Evolutionary conservation across 2,888 invertebrate species (phyloP), one percentile per base, ranked within the genome.

Genomic region (Orthosia incerta): DNA sequence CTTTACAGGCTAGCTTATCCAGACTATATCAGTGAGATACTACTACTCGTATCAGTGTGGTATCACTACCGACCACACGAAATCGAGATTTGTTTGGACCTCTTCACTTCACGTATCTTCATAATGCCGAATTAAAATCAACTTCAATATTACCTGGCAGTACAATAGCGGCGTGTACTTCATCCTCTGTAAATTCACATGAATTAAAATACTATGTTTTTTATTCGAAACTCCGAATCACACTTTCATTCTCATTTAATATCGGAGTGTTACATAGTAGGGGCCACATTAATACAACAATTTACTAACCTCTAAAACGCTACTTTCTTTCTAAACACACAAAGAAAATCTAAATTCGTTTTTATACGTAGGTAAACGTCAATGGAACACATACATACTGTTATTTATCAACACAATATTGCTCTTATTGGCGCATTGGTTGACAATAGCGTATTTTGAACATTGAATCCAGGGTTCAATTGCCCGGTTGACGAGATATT

Each of bases 291-390:
- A 79, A 20, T 48, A 74, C 55, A 59, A 70, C 65, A 69, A 79
- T 74, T n/a, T 55, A 55, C 56, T 31, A 66, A 51, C 45, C 62
- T 59, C 62, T 59, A 59, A 70, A 79, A 74, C 57, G 62, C n/a
- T 23, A 23, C 26, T 53, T 26, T 66, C 65, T 69, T 79, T 74
- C 48, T 69, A 79, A 79, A 79, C 62, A 74, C n/a, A 66, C 65
- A 79, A 74, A 23, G 9, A 57, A 79, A 78, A 64, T 15, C 26
- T 56, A 12, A 11, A 31, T 18, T 55, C 50, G 15, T 39, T 39
- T 64, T 26, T 55, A 31, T 7, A 31, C 7, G 2, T 23, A 56
- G 4, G 1, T 4, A 16, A 50, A 75, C 7, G 1, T 61, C 18
- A 57, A 57, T 74, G 57, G 26, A 46, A 31, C 50, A 73, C 50